Percentiles rank a stretch among this genome's conserved stretches.
phyloP scores from a whole-genome alignment of 2,797 vertebrate genomes.

The Hippopotamyrus pictus region DNA sequence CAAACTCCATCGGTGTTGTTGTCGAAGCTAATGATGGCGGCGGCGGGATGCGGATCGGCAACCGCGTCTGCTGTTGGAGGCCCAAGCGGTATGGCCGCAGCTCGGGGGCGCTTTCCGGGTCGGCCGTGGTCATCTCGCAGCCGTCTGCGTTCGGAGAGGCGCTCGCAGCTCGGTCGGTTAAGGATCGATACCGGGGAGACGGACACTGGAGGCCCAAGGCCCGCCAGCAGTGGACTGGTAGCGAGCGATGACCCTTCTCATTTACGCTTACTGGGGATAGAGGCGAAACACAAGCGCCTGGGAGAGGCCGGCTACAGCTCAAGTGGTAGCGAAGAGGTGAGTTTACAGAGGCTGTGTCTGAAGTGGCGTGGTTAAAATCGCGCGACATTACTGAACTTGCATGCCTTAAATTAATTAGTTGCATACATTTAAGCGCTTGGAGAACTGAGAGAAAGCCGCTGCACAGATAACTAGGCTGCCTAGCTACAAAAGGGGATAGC shows the following conservation, averaged over 20 bases:
- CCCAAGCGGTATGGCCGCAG: conserved; percentile 64
- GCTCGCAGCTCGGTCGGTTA: conserved; percentile 69
- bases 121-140: conserved; percentile 74
- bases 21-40: conserved; percentile 84
- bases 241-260: conserved; percentile 78
- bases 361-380: neutral
- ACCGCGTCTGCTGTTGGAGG: conserved; percentile 79
- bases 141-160: conserved; percentile 73
- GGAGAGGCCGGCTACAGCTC: conserved; percentile 75
- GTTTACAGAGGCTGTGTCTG: conserved; percentile 49
- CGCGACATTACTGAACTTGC: neutral
- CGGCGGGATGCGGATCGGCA: conserved; percentile 79
- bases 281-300: conserved; percentile 75
- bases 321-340: conserved; percentile 76
- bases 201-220: conserved; percentile 71
- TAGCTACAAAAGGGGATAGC: neutral
- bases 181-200: conserved; percentile 63
- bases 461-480: neutral
- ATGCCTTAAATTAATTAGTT: neutral
- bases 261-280: conserved; percentile 76
- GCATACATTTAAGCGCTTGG: neutral
- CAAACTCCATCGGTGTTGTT: conserved; percentile 70
- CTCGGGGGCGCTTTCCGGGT: conserved; percentile 83
- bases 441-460: neutral
- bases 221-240: conserved; percentile 64